Evolutionary conservation across 2,797 vertebrate genomes (phyloP).

Genomic region (Catamblyrhynchus diadema): DNA sequence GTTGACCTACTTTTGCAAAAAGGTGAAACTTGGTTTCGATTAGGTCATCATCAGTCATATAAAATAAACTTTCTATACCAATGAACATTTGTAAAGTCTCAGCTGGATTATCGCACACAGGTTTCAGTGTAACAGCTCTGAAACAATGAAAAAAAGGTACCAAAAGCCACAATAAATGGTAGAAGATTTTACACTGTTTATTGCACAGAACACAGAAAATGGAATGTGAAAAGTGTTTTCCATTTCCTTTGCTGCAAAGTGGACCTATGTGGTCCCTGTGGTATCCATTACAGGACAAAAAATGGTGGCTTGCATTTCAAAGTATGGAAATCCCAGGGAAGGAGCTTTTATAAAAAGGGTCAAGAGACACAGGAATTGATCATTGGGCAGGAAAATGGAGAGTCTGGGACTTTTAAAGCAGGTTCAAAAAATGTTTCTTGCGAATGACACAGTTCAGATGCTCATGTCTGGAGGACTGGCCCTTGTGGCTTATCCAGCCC

Average conservation of each 20-base stretch:
- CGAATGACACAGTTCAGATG: background rate
- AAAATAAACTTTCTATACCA: background rate
- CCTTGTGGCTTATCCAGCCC: background rate
- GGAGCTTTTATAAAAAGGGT: background rate
- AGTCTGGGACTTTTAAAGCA: background rate
- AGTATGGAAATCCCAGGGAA: background rate
- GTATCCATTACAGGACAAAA: background rate
- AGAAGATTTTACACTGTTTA: background rate
- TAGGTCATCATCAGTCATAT: background rate
- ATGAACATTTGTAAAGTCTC: background rate
- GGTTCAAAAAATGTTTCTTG: background rate
- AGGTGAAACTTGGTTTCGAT: background rate
- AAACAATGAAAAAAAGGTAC: background rate
- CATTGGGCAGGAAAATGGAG: background rate
- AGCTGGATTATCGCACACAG: background rate
- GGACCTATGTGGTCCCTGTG: background rate
- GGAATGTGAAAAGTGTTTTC: background rate
- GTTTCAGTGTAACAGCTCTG: accelerated
- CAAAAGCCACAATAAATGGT: background rate
- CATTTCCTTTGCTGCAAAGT: background rate
- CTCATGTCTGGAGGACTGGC: background rate
- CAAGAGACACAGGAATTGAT: background rate
- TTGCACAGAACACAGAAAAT: background rate
- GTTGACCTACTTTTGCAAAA: background rate
- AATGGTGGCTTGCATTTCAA: background rate